These are phyloP conservation scores for Emydoidea blandingii DNA, from an alignment of 2,797 vertebrate species.

Conservation along the genomic window DNA sequence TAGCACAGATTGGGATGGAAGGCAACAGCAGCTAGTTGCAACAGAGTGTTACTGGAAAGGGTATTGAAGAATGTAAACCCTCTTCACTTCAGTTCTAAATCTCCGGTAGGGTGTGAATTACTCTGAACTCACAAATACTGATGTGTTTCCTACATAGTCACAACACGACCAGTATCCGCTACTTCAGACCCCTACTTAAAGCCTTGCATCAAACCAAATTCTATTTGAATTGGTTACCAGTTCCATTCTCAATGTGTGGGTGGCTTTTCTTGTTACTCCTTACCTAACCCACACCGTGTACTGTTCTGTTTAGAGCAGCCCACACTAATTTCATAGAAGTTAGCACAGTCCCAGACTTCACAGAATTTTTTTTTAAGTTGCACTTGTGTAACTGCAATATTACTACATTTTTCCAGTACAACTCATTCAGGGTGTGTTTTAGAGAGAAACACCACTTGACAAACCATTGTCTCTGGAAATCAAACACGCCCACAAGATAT, in stretches of 20 bases:
- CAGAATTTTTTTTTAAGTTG: neutral
- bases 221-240: neutral
- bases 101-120: rapidly evolving
- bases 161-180: neutral
- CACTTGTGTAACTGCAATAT: neutral
- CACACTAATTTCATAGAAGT: neutral
- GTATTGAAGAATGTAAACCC: too few species aligned
- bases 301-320: neutral
- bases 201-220: neutral
- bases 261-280: neutral
- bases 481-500: conserved; percentile 31
- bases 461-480: conserved; percentile 46
- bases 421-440: neutral
- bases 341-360: neutral
- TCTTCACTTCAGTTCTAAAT: too few species aligned
- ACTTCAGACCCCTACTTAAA: neutral
- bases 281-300: neutral
- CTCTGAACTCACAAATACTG: neutral
- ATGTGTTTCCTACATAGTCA: neutral
- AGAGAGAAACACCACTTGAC: conserved; percentile 33
- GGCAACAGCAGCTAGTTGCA: neutral
- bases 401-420: conserved; percentile 7
- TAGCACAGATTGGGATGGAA: neutral
- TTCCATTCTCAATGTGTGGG: neutral
- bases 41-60: neutral